Base-by-base conservation (phyloP, 1,140 invertebrate species). In the Bombus sibiricus region DNA sequence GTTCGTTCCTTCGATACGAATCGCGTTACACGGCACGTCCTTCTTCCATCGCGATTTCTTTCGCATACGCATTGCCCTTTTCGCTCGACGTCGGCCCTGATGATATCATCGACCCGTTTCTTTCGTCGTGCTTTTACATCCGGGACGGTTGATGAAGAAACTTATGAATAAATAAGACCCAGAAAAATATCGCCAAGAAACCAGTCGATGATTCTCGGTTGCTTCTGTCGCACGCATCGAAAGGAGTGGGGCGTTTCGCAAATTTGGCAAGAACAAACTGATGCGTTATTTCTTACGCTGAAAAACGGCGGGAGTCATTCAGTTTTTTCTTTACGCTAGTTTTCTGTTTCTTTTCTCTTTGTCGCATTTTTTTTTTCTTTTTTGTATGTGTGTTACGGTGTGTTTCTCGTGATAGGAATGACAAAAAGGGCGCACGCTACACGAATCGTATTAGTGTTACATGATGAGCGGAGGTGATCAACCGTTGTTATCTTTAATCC, bases 391-490 rank as follows among this genome's bases (percentile, higher is more conserved):
- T 71, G 41, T 28, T 73, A 59, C 18, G 59, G 43, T 62, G 25
- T 28, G 41, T 77, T 87, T 81, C 76, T 77, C 77, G 85, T 79
- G 62, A 84, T 73, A 78, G 47, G 47, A 88, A 64, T 71, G 76
- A 84, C 78, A 90, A 84, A 83, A 73, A 82, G 74, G 82, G 81
- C 86, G 72, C 81, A 78, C 83, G 85, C 81, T 85, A 89, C 57
- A 53, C 78, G 80, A 75, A 66, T 87, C 39, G 57, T 32, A 73
- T 68, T 82, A 79, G 66, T 73, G 39, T 85, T 88, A 81, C 83
- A 83, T 66, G 81, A 84, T 86, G 89, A 91, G 82, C 80, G 87
- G 66, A 90, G 66, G 59, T 88, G 81, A 89, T 83, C 76, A 78
- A 91, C 75, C 77, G 57, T 83, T 74, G 74, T 88, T 81, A 25